A percentile compares a stretch with the other conserved stretches of the same genome.
These are phyloP conservation scores for Apodemia mormo DNA, from an alignment of 2,888 invertebrate genomes.

Conservation along the genomic window DNA sequence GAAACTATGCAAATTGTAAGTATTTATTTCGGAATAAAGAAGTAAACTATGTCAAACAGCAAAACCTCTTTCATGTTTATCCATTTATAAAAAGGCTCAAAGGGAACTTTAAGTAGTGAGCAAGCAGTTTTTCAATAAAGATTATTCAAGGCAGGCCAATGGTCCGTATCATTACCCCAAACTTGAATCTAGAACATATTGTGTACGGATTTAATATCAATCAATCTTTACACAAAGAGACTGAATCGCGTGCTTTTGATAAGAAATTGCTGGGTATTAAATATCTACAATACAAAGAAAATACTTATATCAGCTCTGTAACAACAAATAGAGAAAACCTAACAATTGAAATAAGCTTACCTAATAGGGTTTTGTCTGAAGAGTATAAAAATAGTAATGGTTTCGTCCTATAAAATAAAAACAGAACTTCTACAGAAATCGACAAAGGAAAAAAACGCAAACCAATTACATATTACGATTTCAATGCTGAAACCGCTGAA, in stretches of 20 bases:
- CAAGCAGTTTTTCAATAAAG: conserved; percentile 32
- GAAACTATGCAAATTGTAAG: background rate
- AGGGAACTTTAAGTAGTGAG: conserved; percentile 33
- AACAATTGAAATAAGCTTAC: no score
- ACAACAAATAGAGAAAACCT: background rate
- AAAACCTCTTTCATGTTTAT: conserved; percentile 17
- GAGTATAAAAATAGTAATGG: no score
- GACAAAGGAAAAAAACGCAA: no score
- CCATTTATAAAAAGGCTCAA: conserved; percentile 1
- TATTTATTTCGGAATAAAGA: background rate
- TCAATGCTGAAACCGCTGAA: no score
- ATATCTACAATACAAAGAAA: conserved; percentile 4
- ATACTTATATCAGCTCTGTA: background rate
- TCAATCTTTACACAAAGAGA: conserved; percentile 33
- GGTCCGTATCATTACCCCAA: conserved; percentile 60
- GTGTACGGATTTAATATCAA: conserved; percentile 34
- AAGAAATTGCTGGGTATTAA: conserved; percentile 7
- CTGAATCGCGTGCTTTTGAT: conserved; percentile 14
- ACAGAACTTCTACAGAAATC: no score
- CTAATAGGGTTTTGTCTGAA: no score
- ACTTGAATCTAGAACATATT: conserved; percentile 45
- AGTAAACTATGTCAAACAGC: background rate
- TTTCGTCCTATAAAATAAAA: no score
- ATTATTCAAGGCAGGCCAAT: conserved; percentile 54
- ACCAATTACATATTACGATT: no score